Conservation (phyloP, 2,113 vertebrate species). For the Formicarius rufipectus region DNA sequence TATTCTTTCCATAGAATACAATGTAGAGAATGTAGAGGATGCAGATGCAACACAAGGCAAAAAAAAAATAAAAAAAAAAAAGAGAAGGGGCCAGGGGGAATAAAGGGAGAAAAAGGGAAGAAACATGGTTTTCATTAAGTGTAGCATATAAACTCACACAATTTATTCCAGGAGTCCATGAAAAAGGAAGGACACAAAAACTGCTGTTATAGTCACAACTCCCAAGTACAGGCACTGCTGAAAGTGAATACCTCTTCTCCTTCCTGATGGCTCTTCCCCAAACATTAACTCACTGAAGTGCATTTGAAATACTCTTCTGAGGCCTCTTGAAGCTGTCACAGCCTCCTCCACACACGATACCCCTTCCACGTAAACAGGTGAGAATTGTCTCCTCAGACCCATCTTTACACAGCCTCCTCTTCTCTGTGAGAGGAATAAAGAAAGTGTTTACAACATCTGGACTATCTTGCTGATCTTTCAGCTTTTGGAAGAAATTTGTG, state of each 20-base stretch:
- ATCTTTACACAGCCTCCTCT: not conserved
- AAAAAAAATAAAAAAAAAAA: not conserved
- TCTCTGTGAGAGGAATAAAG: not conserved
- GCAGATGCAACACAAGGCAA: not conserved
- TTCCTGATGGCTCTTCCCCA: not conserved
- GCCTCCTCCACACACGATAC: not conserved
- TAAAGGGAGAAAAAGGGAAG: not conserved
- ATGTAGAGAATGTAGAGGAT: no score
- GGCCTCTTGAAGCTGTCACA: not conserved
- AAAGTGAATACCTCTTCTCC: not conserved
- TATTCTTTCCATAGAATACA: not conserved
- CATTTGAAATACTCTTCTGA: not conserved
- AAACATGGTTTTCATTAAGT: not conserved
- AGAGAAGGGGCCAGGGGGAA: accelerated
- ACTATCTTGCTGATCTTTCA: not conserved
- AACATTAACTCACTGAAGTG: not conserved
- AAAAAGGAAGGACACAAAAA: not conserved
- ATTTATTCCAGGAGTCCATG: not conserved
- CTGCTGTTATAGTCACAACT: not conserved
- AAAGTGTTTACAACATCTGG: not conserved
- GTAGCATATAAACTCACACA: not conserved
- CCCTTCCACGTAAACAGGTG: not conserved
- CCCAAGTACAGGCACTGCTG: not conserved
- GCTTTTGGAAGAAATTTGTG: not conserved
- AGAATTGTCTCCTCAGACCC: not conserved